Conservation (phyloP, 1,140 invertebrate species). For the Grapholita molesta region DNA sequence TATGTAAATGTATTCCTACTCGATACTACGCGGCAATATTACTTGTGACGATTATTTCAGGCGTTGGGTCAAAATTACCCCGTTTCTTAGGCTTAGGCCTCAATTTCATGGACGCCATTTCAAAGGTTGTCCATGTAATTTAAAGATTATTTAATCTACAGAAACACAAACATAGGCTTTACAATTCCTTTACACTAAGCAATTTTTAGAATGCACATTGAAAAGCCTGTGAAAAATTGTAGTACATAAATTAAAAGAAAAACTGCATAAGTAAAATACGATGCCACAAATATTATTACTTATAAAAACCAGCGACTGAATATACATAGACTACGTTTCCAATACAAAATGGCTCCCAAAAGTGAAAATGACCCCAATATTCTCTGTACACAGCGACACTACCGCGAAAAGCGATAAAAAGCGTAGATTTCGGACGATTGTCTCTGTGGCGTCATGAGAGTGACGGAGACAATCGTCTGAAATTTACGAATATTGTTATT, state of each 20-base stretch:
- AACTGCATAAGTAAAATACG: background rate
- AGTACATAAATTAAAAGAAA: too few relatives aligned
- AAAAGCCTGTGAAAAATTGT: background rate
- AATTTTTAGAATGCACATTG: background rate
- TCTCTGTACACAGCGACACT: too few relatives aligned
- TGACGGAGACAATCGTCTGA: too few relatives aligned
- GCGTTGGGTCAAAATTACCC: background rate
- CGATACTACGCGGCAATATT: background rate
- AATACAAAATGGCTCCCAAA: too few relatives aligned
- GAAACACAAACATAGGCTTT: background rate
- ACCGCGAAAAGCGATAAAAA: too few relatives aligned
- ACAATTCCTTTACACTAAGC: background rate
- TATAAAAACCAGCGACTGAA: too few relatives aligned
- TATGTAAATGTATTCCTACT: constrained; percentile 7
- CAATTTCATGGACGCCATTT: background rate
- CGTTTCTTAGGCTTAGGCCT: background rate
- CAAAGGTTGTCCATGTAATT: background rate
- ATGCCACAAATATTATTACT: background rate
- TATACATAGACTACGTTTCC: too few relatives aligned
- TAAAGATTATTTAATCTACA: background rate
- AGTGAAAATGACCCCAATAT: too few relatives aligned
- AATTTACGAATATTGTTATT: too few relatives aligned
- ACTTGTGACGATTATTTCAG: background rate
- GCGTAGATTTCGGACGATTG: too few relatives aligned
- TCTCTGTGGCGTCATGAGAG: too few relatives aligned